These are phyloP conservation scores for Dendrocopos noguchii DNA, from an alignment of 2,113 vertebrate genomes.

Conservation along the genomic window DNA sequence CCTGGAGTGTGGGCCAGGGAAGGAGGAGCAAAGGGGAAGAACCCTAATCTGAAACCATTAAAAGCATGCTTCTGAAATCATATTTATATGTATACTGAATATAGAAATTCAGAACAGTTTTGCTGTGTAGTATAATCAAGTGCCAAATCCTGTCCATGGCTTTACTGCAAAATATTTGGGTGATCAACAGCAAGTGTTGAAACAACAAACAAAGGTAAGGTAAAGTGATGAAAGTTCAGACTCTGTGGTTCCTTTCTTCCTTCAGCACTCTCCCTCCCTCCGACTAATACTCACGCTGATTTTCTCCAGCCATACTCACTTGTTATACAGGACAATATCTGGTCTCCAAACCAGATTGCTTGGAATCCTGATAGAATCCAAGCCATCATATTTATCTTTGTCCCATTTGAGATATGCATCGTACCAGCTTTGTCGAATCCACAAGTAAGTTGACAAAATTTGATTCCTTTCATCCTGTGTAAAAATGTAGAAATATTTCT, in stretches of 20 bases:
- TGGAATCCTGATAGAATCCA: conserved; percentile 96
- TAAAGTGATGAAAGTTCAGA: not conserved
- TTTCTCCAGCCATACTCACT: conserved; percentile 78
- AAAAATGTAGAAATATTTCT: not conserved
- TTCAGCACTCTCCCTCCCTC: not conserved
- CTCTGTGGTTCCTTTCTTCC: not conserved
- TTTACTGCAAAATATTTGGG: conserved; percentile 23
- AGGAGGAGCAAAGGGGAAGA: not conserved
- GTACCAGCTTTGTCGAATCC: conserved; percentile 94
- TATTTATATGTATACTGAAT: not conserved
- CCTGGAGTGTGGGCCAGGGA: not conserved
- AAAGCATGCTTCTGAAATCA: not conserved
- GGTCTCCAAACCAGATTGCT: conserved; percentile 95
- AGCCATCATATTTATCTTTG: conserved; percentile 91
- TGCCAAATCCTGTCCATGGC: not conserved
- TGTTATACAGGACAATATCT: conserved; percentile 97
- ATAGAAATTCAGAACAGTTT: not conserved
- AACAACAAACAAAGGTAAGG: not conserved
- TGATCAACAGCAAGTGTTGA: not conserved
- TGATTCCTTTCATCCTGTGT: conserved; percentile 95
- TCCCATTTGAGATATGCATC: conserved; percentile 94
- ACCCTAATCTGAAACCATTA: not conserved
- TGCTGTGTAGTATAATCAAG: not conserved
- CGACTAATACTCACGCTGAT: not conserved
- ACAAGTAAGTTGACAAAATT: conserved; percentile 93